Evolutionary conservation across 2,797 vertebrate genomes (phyloP).

Genomic region (Yasuhikotakia modesta): DNA sequence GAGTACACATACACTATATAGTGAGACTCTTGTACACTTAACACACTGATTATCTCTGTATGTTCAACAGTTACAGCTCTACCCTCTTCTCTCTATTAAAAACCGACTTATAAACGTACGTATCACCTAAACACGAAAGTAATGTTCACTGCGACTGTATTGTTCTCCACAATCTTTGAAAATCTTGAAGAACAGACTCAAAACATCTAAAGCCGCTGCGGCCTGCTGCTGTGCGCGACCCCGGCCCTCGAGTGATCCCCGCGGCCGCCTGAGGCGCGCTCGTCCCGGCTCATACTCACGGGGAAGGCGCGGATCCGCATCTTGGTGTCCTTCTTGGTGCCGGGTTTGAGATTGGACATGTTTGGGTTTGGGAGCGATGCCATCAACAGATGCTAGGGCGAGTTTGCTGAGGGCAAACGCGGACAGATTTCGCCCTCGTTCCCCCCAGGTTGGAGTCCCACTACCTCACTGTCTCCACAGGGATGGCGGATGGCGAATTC

Average conservation of each 20-base stretch:
- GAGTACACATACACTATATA: background rate
- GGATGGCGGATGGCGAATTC: slow-evolving; percentile 81
- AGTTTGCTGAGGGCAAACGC: slow-evolving; percentile 53
- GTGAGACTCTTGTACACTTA: too few relatives aligned
- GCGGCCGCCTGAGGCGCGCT: slow-evolving; percentile 33
- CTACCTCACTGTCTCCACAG: slow-evolving; percentile 66
- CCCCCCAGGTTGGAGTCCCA: slow-evolving; percentile 61
- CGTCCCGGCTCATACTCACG: slow-evolving; percentile 77
- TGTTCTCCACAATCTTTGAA: slow-evolving; percentile 35
- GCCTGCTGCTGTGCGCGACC: slow-evolving; percentile 64
- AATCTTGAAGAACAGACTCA: too few relatives aligned
- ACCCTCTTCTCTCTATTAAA: background rate
- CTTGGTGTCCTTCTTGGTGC: slow-evolving; percentile 96
- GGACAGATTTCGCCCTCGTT: slow-evolving; percentile 65
- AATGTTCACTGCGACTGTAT: too few relatives aligned
- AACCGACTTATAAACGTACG: background rate
- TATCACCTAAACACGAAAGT: background rate
- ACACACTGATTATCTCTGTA: too few relatives aligned
- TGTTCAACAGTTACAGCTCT: too few relatives aligned
- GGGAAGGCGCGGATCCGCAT: slow-evolving; percentile 98
- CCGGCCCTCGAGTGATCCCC: slow-evolving; percentile 60
- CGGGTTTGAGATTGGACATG: slow-evolving; percentile 94
- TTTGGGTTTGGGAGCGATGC: slow-evolving; percentile 64
- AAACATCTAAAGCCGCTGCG: slow-evolving; percentile 21
- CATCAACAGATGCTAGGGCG: slow-evolving; percentile 37